Evolutionary conservation across 2,888 invertebrate species (phyloP).

Genomic region (Meiosimyza platycephala): DNA sequence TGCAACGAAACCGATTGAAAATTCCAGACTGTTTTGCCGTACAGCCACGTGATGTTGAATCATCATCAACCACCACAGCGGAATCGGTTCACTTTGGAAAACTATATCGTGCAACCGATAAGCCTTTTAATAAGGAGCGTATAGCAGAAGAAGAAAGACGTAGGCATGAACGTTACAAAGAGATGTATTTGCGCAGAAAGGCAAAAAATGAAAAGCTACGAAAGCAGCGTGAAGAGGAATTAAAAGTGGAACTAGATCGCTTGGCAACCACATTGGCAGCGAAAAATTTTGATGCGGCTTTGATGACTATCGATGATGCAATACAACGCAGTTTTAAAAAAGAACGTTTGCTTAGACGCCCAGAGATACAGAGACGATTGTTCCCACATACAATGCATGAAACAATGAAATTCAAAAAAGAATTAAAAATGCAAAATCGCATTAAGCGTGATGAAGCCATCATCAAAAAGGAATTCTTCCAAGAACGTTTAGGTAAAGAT

Average conservation of each 20-base stretch:
- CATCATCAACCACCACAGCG: not conserved
- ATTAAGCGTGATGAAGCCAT: slow-evolving; percentile 54
- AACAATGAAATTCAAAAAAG: slow-evolving; percentile 51
- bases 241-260: slow-evolving; percentile 43
- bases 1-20: slow-evolving; percentile 53
- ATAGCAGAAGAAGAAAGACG: slow-evolving; percentile 50
- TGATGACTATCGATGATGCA: slow-evolving; percentile 53
- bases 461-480: slow-evolving; percentile 54
- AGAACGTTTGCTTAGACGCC: slow-evolving; percentile 46
- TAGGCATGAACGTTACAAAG: slow-evolving; percentile 56
- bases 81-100: slow-evolving; percentile 46
- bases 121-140: slow-evolving; percentile 51
- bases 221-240: slow-evolving; percentile 37
- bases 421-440: slow-evolving; percentile 56
- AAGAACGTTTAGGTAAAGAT: slow-evolving; percentile 49
- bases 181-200: slow-evolving; percentile 55
- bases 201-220: slow-evolving; percentile 23
- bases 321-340: slow-evolving; percentile 54
- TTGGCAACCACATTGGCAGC: slow-evolving; percentile 50
- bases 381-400: slow-evolving; percentile 62
- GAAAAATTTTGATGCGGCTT: slow-evolving; percentile 46
- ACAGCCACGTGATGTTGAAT: slow-evolving; percentile 28
- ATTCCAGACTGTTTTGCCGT: slow-evolving; percentile 42
- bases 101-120: slow-evolving; percentile 56
- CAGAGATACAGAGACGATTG: slow-evolving; percentile 47